Base-by-base conservation (phyloP, 2,797 vertebrate species). In the Numenius phaeopus region DNA sequence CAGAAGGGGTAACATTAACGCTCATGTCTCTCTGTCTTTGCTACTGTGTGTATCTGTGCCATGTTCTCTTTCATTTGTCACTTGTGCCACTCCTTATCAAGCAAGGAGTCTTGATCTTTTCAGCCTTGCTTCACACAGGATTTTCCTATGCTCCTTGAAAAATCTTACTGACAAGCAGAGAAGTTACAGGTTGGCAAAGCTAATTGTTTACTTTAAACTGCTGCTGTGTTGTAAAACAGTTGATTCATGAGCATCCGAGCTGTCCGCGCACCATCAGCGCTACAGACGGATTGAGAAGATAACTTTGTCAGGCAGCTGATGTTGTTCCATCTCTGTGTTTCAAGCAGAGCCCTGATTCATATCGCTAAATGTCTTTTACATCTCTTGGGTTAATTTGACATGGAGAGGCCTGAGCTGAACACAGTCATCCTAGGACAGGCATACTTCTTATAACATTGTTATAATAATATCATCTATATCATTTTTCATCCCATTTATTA, bases 201-300 rank as follows among this genome's bases (percentile, higher is more conserved):
- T 79, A 27, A 87, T 11, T 19, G 29, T 55, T 87, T 40, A 18
- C 67, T 80, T 69, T 26, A 69, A 83, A 58, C 12, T 54, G 82
- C 47, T 42, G 40, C 52, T 61, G 14, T 52, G 61, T 21, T 30
- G 18, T 32, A 30, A 59, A 73, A 40, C 1, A 3, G 27, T 50
- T 59, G 46, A 59, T 70, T 32, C 62, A 46, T 3, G 50, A 76
- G 21, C 40, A 64, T 30, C 77, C 11, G 23, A 62, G 61, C 49
- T 21, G 12, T 20, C 26, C 2, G 0, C 10, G 39, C 49, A 12
- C 37, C 2, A 6, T 14, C 2, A 2, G 61, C 2, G 3, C n/a
- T 40, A n/a, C 44, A 66, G 65, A 39, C 44, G 54, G 66, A 39
- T 1, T 40, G 19, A 71, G 42, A 49, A 30, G 65, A 44, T 22